Base-by-base conservation (phyloP, 1,140 invertebrate genomes). In the Subanguina moxae region DNA sequence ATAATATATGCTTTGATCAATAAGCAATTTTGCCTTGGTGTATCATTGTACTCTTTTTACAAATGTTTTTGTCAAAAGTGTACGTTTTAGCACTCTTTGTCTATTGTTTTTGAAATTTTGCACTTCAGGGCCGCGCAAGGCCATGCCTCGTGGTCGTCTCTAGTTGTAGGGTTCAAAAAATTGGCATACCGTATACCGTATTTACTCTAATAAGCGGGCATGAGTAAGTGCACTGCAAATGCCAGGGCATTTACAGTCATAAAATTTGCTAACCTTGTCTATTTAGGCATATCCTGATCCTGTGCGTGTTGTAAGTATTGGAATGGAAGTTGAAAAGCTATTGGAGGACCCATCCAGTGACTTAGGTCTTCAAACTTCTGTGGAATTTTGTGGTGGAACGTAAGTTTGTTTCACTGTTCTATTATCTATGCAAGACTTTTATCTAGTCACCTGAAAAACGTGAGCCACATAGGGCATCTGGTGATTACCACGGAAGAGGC, bases 341-440 rank as follows among this genome's bases (percentile, higher is more conserved):
- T 89, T 94, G 80, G 86, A 86, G 57, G 89, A 97, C 86, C 94
- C 94, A 0, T 87, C 89, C 43, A 87, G 89, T 27, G 86, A 88
- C 17, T 87, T 86, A 52, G 94, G 90, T 5, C 86, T 87, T 57
- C 84, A 89, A 58, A 96, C 93, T 0, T 96, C 94, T 25, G 90
- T 99, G n/a, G 96, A 99, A 86, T 98, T 99, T 85, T 99, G 96
- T 86, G 96, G 96, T 70, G 96, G 96, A 78, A 98, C 95, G 88
- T 89, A 63, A 21, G 68, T 62, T 21, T 82, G 86, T 84, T 83
- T 30, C 1, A 15, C 27, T 1, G 1, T 30, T 65, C 62, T 62
- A 45, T n/a, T 70, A 52, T 52, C n/a, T 15, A 5, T 25, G 17
- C 15, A 52, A 45, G n/a, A 52, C 48, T 21, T 21, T 21, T 21